Evolutionary conservation across 2,888 invertebrate genomes (phyloP), one percentile per base, ranked within the genome.

Genomic region (Drosophila prostipennis): DNA sequence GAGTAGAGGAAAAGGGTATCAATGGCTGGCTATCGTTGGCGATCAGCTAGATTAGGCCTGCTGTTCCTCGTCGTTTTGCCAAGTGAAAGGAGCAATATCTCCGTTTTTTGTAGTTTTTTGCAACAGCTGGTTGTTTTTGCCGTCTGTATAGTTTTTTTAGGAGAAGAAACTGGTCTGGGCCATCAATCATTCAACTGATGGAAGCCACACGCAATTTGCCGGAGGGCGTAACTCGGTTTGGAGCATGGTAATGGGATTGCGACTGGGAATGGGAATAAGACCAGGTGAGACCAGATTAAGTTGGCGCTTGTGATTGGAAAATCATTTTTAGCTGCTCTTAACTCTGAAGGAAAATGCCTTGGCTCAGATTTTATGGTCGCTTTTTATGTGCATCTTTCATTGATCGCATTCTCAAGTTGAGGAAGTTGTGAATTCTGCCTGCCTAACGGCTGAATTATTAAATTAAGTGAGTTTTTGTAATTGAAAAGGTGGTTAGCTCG

Each of bases 31-130:
- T 80, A 80, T 80, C 87, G 72, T 69, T 72, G 64, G 72, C 82
- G 86, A 80, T 80, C 80, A 84, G 82, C 45, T 57, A 84, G 79
- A 80, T 84, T 84, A 80, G 76, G 56, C 59, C 64, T 51, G 51
- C 63, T 63, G 67, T 32, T 61, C 36, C 19, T n/a, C 32, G 6
- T n/a, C 36, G 23, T 10, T 46, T 46, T 14, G 46, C 46, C 46
- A 46, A 42, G 58, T 42, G 58, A 58, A 58, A 58, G 58, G 58
- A 53, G 58, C 58, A 26, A 42, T 34, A 48, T 11, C 49, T 8
- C 26, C 19, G 1, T 10, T 19, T 14, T 16, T 19, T 19, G 2
- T 19, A 19, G n/a, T 46, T 64, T 68, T 64, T 65, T 36, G 65
- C 65, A 65, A 65, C 64, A 65, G 70, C 64, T 65, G 64, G 61